These are phyloP conservation scores for Lophura swinhoii DNA, from an alignment of 2,797 vertebrate genomes.

Conservation along the genomic window DNA sequence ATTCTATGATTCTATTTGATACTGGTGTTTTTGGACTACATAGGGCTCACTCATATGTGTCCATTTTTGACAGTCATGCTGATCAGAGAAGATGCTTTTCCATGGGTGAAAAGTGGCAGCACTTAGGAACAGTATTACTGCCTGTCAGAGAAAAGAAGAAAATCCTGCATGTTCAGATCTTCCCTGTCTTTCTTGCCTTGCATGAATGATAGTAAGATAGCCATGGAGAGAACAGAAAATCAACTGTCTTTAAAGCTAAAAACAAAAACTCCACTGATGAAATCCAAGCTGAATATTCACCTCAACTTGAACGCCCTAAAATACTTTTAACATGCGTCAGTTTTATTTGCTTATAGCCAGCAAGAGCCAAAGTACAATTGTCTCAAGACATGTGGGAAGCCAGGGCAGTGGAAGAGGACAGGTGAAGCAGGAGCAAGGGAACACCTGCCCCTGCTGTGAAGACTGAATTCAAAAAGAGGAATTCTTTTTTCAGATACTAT, in stretches of 20 bases:
- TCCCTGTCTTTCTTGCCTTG: conserved; percentile 77
- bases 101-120: conserved; percentile 31
- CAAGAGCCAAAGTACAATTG: not conserved
- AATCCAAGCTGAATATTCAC: not conserved
- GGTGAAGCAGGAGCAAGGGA: accelerated
- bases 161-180: conserved; percentile 70
- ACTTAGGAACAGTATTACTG: conserved; percentile 50
- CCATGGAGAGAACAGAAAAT: conserved; percentile 78
- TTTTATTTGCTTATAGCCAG: not conserved
- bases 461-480: not conserved
- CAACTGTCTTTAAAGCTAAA: conserved; percentile 81
- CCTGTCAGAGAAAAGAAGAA: conserved; percentile 75
- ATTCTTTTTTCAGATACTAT: not conserved
- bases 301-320: not conserved
- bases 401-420: not conserved
- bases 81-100: conserved; percentile 37
- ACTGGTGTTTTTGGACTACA: conserved; percentile 17
- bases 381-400: not conserved
- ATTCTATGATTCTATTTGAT: too few species aligned
- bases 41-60: conserved; percentile 15
- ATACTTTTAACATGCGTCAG: not conserved
- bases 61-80: conserved; percentile 36
- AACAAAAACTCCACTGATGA: not conserved
- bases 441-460: not conserved
- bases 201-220: conserved; percentile 81